Evolutionary conservation across 2,113 vertebrate genomes (phyloP).

Genomic region (Canis aureus): DNA sequence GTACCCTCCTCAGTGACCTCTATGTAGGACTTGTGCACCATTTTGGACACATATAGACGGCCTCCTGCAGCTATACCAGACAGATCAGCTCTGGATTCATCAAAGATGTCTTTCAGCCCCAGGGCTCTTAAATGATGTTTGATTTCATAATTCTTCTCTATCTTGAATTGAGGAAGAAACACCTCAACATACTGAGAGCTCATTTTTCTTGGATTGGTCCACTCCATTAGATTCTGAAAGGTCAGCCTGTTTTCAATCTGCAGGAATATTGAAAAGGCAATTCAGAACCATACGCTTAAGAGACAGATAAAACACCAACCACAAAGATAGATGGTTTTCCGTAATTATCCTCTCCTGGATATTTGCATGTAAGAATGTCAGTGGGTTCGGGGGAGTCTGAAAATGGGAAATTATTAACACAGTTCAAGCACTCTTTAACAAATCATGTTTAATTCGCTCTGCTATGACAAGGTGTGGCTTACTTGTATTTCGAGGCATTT

Average conservation of each 20-base stretch:
- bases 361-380: not conserved
- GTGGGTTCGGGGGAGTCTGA: not conserved
- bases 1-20: slow-evolving; percentile 87
- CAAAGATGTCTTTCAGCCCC: slow-evolving; percentile 84
- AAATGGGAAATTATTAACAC: not conserved
- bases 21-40: slow-evolving; percentile 84
- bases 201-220: slow-evolving; percentile 79
- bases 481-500: not conserved
- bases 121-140: slow-evolving; percentile 78
- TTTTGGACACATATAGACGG: slow-evolving; percentile 83
- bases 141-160: slow-evolving; percentile 83
- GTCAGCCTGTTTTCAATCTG: slow-evolving; percentile 83
- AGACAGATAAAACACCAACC: not conserved
- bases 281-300: not conserved
- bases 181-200: slow-evolving; percentile 78
- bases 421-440: not conserved
- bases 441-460: not conserved
- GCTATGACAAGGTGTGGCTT: not conserved
- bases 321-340: not conserved
- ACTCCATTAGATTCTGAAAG: slow-evolving; percentile 79
- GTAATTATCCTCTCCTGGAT: not conserved
- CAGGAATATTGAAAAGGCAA: not conserved
- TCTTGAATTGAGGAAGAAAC: slow-evolving; percentile 86
- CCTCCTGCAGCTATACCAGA: slow-evolving; percentile 85
- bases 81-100: slow-evolving; percentile 86